Evolutionary conservation across 1,140 invertebrate species (phyloP).

Genomic region (Ganaspis sp.): DNA sequence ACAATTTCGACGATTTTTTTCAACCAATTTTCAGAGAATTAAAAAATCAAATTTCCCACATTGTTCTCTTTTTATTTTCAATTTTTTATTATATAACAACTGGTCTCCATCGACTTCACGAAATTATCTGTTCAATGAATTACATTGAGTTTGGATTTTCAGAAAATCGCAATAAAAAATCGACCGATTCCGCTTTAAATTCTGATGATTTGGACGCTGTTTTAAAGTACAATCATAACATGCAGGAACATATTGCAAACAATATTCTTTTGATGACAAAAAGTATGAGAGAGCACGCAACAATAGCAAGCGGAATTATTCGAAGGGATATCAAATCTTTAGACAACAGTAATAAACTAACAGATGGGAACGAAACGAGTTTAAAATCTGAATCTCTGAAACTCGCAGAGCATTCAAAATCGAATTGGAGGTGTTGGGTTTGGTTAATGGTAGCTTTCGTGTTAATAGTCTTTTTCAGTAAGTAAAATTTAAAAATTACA

Average conservation of each 20-base stretch:
- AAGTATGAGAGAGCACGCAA: conserved; percentile 92
- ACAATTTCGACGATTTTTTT: too few relatives aligned
- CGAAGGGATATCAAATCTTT: conserved; percentile 87
- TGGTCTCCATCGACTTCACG: too few relatives aligned
- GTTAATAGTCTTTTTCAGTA: conserved; percentile 90
- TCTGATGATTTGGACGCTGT: conserved; percentile 87
- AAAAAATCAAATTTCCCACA: too few relatives aligned
- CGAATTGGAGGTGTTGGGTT: conserved; percentile 95
- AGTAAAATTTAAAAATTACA: too few relatives aligned
- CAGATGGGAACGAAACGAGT: conserved; percentile 86
- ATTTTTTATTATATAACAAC: too few relatives aligned
- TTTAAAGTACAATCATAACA: conserved; percentile 89
- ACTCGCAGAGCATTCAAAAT: conserved; percentile 89
- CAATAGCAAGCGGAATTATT: conserved; percentile 90
- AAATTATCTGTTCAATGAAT: too few relatives aligned
- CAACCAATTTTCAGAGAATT: too few relatives aligned
- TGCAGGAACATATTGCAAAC: conserved; percentile 94
- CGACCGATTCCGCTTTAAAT: conserved; percentile 52
- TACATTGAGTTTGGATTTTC: background rate
- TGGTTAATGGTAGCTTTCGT: conserved; percentile 93
- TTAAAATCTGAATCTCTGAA: conserved; percentile 88
- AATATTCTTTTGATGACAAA: conserved; percentile 93
- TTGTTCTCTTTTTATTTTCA: too few relatives aligned
- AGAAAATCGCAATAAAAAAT: conserved; percentile 64
- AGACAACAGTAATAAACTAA: conserved; percentile 85